Conservation (phyloP, 2,797 vertebrate genomes). For the Melanotaenia pygmaea region DNA sequence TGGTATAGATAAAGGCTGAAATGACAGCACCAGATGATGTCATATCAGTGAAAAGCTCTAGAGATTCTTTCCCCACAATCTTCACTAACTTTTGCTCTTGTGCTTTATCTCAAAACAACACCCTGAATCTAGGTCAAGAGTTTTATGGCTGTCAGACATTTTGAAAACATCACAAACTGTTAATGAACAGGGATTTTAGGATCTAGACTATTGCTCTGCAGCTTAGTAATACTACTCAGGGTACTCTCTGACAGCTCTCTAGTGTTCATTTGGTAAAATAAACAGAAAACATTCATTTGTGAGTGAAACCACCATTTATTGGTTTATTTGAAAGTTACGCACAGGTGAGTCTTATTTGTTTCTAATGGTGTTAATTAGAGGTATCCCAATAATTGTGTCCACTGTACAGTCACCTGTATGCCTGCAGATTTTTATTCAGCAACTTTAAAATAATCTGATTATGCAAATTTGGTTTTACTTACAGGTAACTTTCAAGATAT, state of each 20-base stretch:
- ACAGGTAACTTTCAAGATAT: too few species aligned
- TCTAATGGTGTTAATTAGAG: background rate
- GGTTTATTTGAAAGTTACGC: background rate
- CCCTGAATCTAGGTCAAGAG: background rate
- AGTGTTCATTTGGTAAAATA: background rate
- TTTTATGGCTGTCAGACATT: background rate
- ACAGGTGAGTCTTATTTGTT: background rate
- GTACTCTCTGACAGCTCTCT: background rate
- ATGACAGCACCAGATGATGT: background rate
- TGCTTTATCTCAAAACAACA: background rate
- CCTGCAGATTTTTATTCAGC: background rate
- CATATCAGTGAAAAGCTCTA: background rate
- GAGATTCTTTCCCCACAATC: background rate
- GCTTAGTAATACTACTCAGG: background rate
- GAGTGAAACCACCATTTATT: background rate
- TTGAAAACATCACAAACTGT: background rate
- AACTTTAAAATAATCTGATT: background rate
- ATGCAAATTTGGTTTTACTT: too few species aligned
- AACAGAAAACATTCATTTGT: background rate
- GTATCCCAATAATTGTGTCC: background rate
- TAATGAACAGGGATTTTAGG: background rate
- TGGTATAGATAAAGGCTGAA: background rate
- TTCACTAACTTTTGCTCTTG: background rate
- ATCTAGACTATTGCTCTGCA: background rate
- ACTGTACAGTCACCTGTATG: background rate